Evolutionary conservation across 2,113 vertebrate genomes (phyloP).

Genomic region (Nibea coibor): DNA sequence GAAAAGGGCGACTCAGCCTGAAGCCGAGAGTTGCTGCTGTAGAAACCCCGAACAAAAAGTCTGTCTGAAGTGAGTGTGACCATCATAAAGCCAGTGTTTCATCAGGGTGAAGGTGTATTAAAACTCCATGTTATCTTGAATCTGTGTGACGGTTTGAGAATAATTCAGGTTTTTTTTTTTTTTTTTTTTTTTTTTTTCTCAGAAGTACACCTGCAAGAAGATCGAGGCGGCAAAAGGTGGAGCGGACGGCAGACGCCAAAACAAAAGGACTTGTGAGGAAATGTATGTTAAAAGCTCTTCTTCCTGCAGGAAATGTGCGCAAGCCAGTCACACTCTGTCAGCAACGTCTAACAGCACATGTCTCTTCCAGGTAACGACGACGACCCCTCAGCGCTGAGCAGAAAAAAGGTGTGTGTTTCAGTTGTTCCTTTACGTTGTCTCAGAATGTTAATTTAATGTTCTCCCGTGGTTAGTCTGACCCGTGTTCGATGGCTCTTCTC

Average conservation of each 20-base stretch:
- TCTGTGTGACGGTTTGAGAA: background rate
- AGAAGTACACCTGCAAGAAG: conserved; percentile 61
- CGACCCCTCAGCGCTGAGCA: conserved; percentile 77
- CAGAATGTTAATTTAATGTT: background rate
- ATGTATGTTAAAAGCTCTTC: conserved; percentile 66
- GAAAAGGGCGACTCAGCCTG: conserved; percentile 53
- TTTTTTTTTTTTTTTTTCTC: background rate
- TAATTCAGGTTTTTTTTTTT: background rate
- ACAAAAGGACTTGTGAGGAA: conserved; percentile 78
- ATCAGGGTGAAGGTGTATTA: too few species aligned
- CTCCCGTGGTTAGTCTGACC: background rate
- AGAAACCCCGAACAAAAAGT: conserved; percentile 61
- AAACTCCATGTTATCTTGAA: background rate
- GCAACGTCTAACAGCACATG: conserved; percentile 2
- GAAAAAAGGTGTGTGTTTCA: conserved; percentile 85
- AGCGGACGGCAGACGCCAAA: conserved; percentile 55
- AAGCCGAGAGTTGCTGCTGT: conserved; percentile 67
- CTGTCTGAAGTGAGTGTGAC: conserved; percentile 68
- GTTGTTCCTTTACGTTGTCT: background rate
- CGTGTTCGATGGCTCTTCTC: background rate
- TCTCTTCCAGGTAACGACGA: conserved; percentile 82
- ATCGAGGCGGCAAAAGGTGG: conserved; percentile 40
- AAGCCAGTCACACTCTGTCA: background rate
- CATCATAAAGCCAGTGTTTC: background rate
- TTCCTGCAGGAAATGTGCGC: rapidly evolving